Evolutionary conservation across 2,113 vertebrate species (phyloP).

Genomic region (Thomomys bottae): DNA sequence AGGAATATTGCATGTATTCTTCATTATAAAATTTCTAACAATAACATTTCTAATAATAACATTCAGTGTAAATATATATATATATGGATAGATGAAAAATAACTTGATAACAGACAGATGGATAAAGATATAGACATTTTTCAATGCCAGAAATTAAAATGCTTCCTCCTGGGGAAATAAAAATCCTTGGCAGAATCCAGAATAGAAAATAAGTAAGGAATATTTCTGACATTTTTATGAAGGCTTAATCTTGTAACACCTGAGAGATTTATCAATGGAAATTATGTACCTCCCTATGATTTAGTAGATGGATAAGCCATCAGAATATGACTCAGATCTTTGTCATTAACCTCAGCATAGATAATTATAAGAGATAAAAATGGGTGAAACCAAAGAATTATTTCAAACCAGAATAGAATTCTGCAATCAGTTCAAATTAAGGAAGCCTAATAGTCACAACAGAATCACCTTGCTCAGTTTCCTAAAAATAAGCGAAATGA

Average conservation of each 20-base stretch:
- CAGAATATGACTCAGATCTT: conserved; percentile 22
- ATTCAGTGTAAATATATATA: neutral
- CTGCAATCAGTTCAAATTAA: conserved; percentile 52
- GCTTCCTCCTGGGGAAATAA: conserved; percentile 53
- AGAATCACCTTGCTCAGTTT: conserved; percentile 41
- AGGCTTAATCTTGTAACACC: conserved; percentile 67
- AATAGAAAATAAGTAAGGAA: conserved; percentile 53
- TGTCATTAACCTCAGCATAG: conserved; percentile 52
- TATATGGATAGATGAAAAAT: neutral
- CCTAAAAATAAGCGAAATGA: conserved; percentile 61
- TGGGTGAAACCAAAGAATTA: conserved; percentile 31
- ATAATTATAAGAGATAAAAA: conserved; percentile 61
- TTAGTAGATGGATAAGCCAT: conserved; percentile 45
- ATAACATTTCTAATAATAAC: neutral
- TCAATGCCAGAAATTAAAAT: neutral
- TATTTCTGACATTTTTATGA: conserved; percentile 72
- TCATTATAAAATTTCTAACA: conserved; percentile 22
- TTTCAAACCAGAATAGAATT: conserved; percentile 53
- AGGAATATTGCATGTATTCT: neutral
- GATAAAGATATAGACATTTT: neutral
- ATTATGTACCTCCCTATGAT: conserved; percentile 52
- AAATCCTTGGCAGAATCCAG: conserved; percentile 73
- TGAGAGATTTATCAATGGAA: conserved; percentile 73
- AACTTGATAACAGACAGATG: neutral
- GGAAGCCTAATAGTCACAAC: conserved; percentile 23